Percentiles rank a stretch among this genome's conserved stretches.
Evolutionary conservation across 2,888 invertebrate species (phyloP).

Genomic region (Aphidoletes aphidimyza): DNA sequence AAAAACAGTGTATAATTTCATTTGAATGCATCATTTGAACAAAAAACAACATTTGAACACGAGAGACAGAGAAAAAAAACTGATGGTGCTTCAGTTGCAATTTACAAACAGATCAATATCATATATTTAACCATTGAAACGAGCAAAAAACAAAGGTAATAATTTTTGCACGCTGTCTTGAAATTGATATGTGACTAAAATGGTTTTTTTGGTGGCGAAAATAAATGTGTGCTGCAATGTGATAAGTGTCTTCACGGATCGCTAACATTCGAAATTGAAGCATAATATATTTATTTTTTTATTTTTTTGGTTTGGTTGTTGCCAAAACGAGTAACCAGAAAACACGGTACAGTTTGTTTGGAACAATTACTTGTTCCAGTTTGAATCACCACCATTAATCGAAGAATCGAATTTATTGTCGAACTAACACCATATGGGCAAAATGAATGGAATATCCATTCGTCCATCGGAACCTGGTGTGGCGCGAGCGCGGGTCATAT

Average conservation of each 20-base stretch:
- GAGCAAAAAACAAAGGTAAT: background rate
- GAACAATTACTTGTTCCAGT: slow-evolving; percentile 32
- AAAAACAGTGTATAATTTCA: background rate
- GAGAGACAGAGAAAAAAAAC: background rate
- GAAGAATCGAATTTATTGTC: slow-evolving; percentile 38
- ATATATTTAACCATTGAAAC: background rate
- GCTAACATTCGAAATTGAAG: background rate
- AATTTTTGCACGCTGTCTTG: slow-evolving; percentile 7
- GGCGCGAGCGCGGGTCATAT: background rate
- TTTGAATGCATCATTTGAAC: background rate
- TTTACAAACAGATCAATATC: background rate
- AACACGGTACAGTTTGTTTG: background rate
- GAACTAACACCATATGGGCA: slow-evolving; percentile 35
- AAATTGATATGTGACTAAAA: slow-evolving; percentile 36
- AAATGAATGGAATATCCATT: no score
- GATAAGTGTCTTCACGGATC: slow-evolving; percentile 14
- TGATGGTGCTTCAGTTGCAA: background rate
- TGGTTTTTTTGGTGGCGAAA: slow-evolving; percentile 36
- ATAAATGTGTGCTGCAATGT: slow-evolving; percentile 1
- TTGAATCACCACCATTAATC: slow-evolving; percentile 46
- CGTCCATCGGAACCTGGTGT: background rate
- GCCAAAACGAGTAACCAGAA: background rate
- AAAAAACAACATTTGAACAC: no score
- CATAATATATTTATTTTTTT: no score
- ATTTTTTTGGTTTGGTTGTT: no score